Evolutionary conservation across 23 tunicate species (phyloP).

Genomic region (Aplidium turbinatum): DNA sequence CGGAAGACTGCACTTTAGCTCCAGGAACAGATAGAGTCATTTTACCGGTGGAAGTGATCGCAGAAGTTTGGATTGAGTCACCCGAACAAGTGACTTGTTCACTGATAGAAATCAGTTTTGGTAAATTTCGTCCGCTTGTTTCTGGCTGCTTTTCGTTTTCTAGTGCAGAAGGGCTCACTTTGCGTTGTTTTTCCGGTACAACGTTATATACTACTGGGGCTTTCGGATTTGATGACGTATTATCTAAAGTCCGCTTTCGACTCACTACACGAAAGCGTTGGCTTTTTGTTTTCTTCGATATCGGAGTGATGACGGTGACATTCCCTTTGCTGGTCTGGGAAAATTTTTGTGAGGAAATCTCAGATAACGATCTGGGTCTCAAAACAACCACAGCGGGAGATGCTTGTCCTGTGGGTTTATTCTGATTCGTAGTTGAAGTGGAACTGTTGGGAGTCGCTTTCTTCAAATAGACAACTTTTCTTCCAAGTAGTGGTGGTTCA

Average conservation of each 20-base stretch:
- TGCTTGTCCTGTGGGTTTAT: not conserved
- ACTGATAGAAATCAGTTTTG: no score
- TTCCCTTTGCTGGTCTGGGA: constrained; percentile 29
- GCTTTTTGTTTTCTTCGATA: not conserved
- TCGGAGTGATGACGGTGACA: constrained; percentile 19
- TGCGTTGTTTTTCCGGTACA: constrained; percentile 42
- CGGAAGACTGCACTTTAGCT: no score
- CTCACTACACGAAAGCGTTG: not conserved
- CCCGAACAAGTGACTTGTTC: no score
- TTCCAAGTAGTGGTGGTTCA: not conserved
- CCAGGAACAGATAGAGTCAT: no score
- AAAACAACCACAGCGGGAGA: constrained; percentile 23
- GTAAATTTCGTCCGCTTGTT: no score
- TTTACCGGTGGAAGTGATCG: no score
- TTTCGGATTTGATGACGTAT: not conserved
- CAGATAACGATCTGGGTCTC: constrained; percentile 20
- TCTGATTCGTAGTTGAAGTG: no score
- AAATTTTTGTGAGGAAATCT: constrained; percentile 6
- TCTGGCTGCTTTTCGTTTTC: no score
- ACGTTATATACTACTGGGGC: constrained; percentile 16
- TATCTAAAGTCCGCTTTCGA: not conserved
- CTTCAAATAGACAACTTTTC: not conserved
- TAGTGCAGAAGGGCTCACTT: not conserved
- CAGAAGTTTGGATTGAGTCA: no score
- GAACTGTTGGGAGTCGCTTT: no score